These are phyloP conservation scores for Coregonus sp. DNA, from an alignment of 2,797 vertebrate species.

Conservation along the genomic window DNA sequence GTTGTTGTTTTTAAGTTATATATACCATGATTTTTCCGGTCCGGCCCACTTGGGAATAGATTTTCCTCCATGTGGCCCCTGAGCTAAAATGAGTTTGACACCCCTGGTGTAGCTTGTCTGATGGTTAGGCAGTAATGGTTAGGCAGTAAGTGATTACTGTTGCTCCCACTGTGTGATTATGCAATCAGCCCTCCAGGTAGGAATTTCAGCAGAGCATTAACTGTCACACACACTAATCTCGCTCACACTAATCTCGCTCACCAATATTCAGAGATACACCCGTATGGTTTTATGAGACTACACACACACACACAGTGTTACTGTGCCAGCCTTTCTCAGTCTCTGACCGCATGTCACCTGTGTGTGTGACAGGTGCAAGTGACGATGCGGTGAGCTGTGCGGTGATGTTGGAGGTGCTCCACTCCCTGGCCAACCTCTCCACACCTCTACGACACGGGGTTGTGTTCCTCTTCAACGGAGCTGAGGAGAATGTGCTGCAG, in stretches of 20 bases:
- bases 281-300: neutral
- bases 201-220: neutral
- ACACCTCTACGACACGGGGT: conserved; percentile 86
- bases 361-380: conserved; percentile 84
- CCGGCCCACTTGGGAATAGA: too few species aligned
- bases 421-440: conserved; percentile 82
- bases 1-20: too few species aligned
- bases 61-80: too few species aligned
- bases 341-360: neutral
- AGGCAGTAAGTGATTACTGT: neutral
- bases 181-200: neutral
- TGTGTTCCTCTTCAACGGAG: conserved; percentile 96
- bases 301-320: neutral
- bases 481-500: conserved; percentile 95
- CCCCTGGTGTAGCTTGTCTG: too few species aligned
- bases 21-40: too few species aligned
- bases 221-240: neutral
- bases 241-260: neutral
- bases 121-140: too few species aligned
- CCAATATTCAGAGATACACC: neutral
- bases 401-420: conserved; percentile 95
- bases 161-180: neutral
- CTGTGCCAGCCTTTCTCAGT: neutral
- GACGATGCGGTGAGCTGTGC: conserved; percentile 97
- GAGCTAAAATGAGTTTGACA: too few species aligned